Evolutionary conservation across 2,888 invertebrate species (phyloP).

Genomic region (Limulus polyphemus): DNA sequence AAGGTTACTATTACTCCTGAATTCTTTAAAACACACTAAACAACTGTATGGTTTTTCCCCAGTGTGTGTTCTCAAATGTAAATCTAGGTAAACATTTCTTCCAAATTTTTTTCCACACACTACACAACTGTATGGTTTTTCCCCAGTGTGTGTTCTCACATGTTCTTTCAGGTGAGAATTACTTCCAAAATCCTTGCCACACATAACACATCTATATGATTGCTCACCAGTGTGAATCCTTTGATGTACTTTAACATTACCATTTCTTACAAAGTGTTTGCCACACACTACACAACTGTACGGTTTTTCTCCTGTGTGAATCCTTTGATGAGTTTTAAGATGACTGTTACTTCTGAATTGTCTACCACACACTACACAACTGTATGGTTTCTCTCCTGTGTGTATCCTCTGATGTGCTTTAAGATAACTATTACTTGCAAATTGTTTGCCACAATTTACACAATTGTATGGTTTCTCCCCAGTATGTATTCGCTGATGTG

Average conservation of each 20-base stretch:
- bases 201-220: no score
- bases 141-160: not conserved
- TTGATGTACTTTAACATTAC: no score
- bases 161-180: slow-evolving; percentile 1
- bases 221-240: no score
- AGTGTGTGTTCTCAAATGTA: not conserved
- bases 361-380: not conserved
- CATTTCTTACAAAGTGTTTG: slow-evolving; percentile 37
- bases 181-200: no score
- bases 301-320: slow-evolving; percentile 18
- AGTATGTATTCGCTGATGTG: not conserved
- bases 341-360: not conserved
- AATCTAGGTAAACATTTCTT: not conserved
- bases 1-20: no score
- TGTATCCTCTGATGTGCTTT: not conserved
- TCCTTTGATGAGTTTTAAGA: slow-evolving; percentile 16
- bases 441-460: not conserved
- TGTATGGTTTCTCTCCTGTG: not conserved
- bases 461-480: not conserved
- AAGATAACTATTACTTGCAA: not conserved
- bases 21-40: not conserved
- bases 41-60: slow-evolving; percentile 2
- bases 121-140: slow-evolving; percentile 3
- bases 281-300: slow-evolving; percentile 35
- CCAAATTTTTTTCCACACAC: slow-evolving; percentile 5